phyloP scores from a whole-genome alignment of 1,140 invertebrate genomes.

The Penaeus indicus region DNA sequence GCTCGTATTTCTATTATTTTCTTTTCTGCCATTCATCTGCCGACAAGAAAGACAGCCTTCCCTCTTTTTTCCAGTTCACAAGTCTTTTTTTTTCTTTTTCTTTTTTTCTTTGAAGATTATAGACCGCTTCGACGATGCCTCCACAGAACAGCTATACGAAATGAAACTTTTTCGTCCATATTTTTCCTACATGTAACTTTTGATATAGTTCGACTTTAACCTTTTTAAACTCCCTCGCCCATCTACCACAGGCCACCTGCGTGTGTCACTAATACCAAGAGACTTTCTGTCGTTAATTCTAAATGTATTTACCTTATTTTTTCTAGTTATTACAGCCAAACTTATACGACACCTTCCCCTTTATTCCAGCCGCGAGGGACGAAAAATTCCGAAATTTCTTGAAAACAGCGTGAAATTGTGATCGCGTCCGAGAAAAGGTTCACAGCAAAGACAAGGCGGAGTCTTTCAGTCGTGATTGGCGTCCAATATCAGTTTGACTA shows the following conservation, averaged over 20 bases:
- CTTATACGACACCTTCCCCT: too few relatives aligned
- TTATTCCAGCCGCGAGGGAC: not conserved
- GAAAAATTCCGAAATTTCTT: conserved; percentile 21
- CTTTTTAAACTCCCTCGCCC: not conserved
- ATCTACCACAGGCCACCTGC: not conserved
- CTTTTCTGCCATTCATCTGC: conserved; percentile 30
- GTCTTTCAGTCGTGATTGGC: conserved; percentile 58
- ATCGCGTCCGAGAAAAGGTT: conserved; percentile 23
- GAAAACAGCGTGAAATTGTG: conserved; percentile 1
- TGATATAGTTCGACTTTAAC: not conserved
- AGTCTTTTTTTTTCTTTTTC: conserved; percentile 20
- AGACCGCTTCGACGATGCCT: conserved; percentile 47
- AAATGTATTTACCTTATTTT: too few relatives aligned
- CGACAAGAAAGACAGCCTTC: conserved; percentile 40
- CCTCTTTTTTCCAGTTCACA: conserved; percentile 46
- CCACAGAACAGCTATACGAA: not conserved
- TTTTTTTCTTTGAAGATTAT: conserved; percentile 44
- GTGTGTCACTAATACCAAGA: too few relatives aligned
- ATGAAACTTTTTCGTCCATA: conserved; percentile 12
- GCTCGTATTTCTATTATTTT: conserved; percentile 22
- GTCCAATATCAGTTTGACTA: conserved; percentile 59
- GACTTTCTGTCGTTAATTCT: too few relatives aligned
- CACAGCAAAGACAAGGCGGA: conserved; percentile 45
- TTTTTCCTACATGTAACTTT: conserved; percentile 2
- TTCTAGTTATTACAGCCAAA: too few relatives aligned